Evolutionary conservation across 2,888 invertebrate species (phyloP).

Genomic region (Escarpia spicata): DNA sequence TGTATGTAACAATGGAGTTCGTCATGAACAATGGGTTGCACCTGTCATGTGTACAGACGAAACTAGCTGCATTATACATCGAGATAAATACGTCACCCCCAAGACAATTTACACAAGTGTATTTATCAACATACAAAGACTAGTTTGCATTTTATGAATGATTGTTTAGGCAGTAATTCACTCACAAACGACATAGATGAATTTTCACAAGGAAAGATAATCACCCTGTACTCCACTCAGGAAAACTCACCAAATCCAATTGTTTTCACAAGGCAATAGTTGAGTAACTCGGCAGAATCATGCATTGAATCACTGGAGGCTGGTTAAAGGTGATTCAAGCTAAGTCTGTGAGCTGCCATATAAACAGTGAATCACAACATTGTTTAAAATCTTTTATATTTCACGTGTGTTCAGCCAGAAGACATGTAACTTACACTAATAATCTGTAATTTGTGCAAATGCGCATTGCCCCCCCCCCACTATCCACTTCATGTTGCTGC

Average conservation of each 20-base stretch:
- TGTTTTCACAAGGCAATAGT: not conserved
- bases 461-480: not conserved
- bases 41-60: not conserved
- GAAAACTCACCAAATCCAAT: not conserved
- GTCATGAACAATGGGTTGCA: not conserved
- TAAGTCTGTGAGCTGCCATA: not conserved
- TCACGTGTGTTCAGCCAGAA: not conserved
- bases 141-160: not conserved
- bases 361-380: not conserved
- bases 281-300: not conserved
- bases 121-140: not conserved
- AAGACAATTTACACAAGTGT: not conserved
- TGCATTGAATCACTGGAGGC: not conserved
- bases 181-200: not conserved
- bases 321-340: not conserved
- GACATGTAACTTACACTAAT: not conserved
- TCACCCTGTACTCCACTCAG: not conserved
- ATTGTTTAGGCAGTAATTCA: not conserved
- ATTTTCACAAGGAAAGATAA: not conserved
- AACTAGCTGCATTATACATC: not conserved
- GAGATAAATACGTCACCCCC: not conserved
- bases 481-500: not conserved
- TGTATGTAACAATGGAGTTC: not conserved
- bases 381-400: not conserved
- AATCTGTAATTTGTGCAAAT: conserved; percentile 1